phyloP scores from a whole-genome alignment of 2,113 vertebrate genomes.

The Myanophis thanlyinensis region DNA sequence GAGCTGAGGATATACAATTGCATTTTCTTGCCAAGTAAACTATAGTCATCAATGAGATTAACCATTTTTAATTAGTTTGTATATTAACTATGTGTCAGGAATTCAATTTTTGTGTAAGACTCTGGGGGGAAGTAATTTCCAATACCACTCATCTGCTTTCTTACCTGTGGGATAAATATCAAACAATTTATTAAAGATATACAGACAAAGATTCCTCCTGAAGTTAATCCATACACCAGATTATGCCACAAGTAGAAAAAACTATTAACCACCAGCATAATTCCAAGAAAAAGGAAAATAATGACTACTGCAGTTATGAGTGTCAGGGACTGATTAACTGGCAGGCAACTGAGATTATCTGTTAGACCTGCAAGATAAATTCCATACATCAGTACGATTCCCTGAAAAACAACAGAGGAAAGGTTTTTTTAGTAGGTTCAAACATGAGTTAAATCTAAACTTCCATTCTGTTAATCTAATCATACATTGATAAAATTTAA shows the following conservation, averaged over 20 bases:
- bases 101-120: neutral
- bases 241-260: conserved; percentile 89
- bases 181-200: conserved; percentile 89
- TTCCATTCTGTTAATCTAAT: neutral
- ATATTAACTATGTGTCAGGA: neutral
- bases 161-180: conserved; percentile 94
- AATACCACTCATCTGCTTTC: neutral
- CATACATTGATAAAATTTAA: neutral
- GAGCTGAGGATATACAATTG: neutral
- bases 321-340: conserved; percentile 93
- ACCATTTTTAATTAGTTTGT: neutral
- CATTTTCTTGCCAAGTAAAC: neutral
- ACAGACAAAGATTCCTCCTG: conserved; percentile 91
- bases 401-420: conserved; percentile 68
- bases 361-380: conserved; percentile 93
- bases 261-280: conserved; percentile 77
- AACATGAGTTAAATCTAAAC: conserved; percentile 42
- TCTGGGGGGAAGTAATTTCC: neutral
- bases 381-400: conserved; percentile 85
- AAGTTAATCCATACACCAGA: conserved; percentile 84
- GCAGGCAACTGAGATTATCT: conserved; percentile 87
- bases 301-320: conserved; percentile 85
- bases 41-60: neutral
- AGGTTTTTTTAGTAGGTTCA: conserved; percentile 14
- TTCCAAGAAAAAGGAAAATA: conserved; percentile 75